Base-by-base conservation (phyloP, 1,140 invertebrate species). In the Conus ventricosus region DNA sequence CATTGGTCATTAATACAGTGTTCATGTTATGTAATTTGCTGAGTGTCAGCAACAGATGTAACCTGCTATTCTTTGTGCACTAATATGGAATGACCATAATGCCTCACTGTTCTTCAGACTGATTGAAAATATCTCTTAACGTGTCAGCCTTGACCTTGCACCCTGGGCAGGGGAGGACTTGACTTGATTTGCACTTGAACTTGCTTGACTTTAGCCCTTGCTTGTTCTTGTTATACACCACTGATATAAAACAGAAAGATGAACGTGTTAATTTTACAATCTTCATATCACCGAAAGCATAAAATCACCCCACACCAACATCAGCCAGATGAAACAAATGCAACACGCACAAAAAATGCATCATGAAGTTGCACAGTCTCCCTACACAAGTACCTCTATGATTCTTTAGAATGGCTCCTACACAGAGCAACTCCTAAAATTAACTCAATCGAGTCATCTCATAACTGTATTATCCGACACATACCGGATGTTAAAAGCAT, bases 171-270 rank as follows among this genome's bases (percentile, higher is more conserved):
- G 20, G 54, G n/a, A 51, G 54, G 39, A 27, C 85, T 87, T 87
- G 85, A 87, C 85, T 80, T 78, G 85, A n/a, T 75, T 39, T 87
- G 71, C 1, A 25, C 71, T 78, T 87, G 84, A 54, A 78, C 85
- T 27, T 75, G 39, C 85, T 87, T 76, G 85, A 57, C 71, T 80
- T 80, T 87, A 78, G 71, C 60, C n/a, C 71, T 87, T 87, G 63
- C 84, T 76, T 87, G 85, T 23, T 39, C 85, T 87, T 87, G 85
- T 67, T 80, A 53, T 80, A 78, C 57, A 87, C 53, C 76, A 87
- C 85, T 87, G 85, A 80, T 75, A 57, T 78, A 20, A 80, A 87
- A 87, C 71, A 87, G 53, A 87, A 87, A 87, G n/a, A 87, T 87
- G 39, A 87, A 7, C 55, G 75, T 25, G 53, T 87, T 87, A 87